Conservation (phyloP, 1,140 invertebrate species). For the Halotydeus destructor region DNA sequence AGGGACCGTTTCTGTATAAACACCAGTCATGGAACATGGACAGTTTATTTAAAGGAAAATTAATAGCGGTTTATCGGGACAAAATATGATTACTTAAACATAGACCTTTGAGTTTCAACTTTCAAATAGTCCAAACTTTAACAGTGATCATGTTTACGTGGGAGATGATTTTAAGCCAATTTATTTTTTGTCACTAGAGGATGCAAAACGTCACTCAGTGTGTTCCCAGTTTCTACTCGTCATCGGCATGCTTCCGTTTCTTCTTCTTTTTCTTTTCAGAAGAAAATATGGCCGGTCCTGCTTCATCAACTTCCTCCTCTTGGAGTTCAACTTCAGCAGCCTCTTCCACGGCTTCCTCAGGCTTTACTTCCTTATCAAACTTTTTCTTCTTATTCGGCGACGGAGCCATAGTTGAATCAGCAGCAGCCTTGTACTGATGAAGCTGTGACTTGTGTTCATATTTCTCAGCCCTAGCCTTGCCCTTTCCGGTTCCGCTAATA, state of each 20-base stretch:
- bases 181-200: too few relatives aligned
- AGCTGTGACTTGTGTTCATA: conserved; percentile 49
- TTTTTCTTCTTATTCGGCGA: conserved; percentile 24
- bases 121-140: too few relatives aligned
- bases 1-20: too few relatives aligned
- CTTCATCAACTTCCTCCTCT: conserved; percentile 12
- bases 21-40: too few relatives aligned
- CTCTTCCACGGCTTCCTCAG: conserved; percentile 17
- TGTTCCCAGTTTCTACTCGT: conserved; percentile 26
- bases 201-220: too few relatives aligned
- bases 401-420: conserved; percentile 27
- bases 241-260: conserved; percentile 6
- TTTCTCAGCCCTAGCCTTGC: conserved; percentile 68
- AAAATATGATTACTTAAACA: too few relatives aligned
- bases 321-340: conserved; percentile 15
- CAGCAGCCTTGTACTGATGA: conserved; percentile 26
- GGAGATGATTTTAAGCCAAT: too few relatives aligned
- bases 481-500: conserved; percentile 60
- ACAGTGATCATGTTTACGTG: too few relatives aligned
- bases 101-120: too few relatives aligned
- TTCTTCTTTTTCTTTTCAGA: conserved; percentile 15
- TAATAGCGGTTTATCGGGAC: too few relatives aligned
- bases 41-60: too few relatives aligned
- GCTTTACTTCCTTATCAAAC: conserved; percentile 18
- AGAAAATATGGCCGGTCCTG: background rate